A percentile compares a stretch with the other conserved stretches of the same genome.
phyloP scores from a whole-genome alignment of 1,140 invertebrate species.

The Ceratitis capitata region DNA sequence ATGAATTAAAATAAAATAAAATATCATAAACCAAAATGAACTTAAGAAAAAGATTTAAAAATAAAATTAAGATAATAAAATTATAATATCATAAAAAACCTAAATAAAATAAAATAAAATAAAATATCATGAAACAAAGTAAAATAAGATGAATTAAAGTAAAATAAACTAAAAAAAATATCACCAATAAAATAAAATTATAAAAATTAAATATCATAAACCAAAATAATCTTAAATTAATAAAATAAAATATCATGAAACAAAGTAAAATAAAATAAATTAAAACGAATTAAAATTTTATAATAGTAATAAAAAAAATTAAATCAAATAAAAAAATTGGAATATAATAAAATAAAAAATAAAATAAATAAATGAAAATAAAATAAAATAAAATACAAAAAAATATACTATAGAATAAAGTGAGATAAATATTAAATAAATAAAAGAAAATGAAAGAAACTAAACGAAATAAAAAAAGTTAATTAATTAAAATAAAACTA shows the following conservation, averaged over 20 bases:
- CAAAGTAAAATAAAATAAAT: neutral
- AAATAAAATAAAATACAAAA: too few species aligned
- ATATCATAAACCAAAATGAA: too few species aligned
- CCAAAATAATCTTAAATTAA: too few species aligned
- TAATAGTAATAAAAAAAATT: neutral
- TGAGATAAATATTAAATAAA: neutral
- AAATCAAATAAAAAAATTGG: neutral
- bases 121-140: too few species aligned
- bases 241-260: too few species aligned
- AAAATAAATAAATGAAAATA: neutral
- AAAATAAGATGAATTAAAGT: too few species aligned
- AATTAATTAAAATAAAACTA: too few species aligned
- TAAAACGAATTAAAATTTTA: too few species aligned
- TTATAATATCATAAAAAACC: too few species aligned
- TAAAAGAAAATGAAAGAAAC: neutral
- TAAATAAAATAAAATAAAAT: neutral
- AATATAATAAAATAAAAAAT: neutral
- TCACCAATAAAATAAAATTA: neutral
- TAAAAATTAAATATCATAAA: neutral
- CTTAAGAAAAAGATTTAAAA: too few species aligned
- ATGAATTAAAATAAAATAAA: neutral
- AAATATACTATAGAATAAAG: neutral
- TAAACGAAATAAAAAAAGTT: neutral
- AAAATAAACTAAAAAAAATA: neutral
- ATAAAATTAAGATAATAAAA: too few species aligned